Percentiles rank a stretch among this genome's conserved stretches.
Conservation (phyloP, 2,888 invertebrate genomes). For the Nomada lathburiana region DNA sequence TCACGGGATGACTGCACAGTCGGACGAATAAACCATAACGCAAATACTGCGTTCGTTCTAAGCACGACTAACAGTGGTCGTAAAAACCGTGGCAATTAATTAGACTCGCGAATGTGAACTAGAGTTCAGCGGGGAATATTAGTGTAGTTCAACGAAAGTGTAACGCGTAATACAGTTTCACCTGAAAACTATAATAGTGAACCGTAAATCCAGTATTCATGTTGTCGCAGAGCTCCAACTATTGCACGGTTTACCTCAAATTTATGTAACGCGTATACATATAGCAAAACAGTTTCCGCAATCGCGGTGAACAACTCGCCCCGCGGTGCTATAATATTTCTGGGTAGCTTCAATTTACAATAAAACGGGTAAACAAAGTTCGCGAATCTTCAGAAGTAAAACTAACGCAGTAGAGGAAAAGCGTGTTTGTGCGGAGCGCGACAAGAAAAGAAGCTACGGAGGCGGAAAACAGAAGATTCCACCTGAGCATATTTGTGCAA, state of each 20-base stretch:
- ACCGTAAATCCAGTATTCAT: conserved; percentile 47
- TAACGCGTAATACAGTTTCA: conserved; percentile 40
- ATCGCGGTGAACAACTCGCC: neutral
- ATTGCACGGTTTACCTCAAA: conserved; percentile 48
- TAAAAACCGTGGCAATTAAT: conserved; percentile 28
- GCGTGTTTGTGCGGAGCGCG: neutral
- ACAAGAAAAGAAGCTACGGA: neutral
- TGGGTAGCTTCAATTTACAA: conserved; percentile 37
- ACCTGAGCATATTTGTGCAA: neutral
- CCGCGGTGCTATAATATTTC: conserved; percentile 1
- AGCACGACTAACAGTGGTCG: conserved; percentile 24
- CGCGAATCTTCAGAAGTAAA: neutral
- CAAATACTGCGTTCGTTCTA: conserved; percentile 3
- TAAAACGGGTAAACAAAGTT: conserved; percentile 32
- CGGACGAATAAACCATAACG: neutral
- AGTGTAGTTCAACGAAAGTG: conserved; percentile 45
- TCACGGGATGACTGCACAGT: neutral
- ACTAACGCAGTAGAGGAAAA: neutral
- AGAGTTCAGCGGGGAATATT: conserved; percentile 34
- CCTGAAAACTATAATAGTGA: conserved; percentile 41
- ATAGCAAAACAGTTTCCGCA: conserved; percentile 33
- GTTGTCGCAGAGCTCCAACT: conserved; percentile 49
- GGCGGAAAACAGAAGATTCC: neutral
- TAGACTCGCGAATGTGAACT: conserved; percentile 28
- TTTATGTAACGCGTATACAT: conserved; percentile 47